These are phyloP conservation scores for Microctonus aethiopoides DNA, from an alignment of 2,888 invertebrate species.

Conservation along the genomic window DNA sequence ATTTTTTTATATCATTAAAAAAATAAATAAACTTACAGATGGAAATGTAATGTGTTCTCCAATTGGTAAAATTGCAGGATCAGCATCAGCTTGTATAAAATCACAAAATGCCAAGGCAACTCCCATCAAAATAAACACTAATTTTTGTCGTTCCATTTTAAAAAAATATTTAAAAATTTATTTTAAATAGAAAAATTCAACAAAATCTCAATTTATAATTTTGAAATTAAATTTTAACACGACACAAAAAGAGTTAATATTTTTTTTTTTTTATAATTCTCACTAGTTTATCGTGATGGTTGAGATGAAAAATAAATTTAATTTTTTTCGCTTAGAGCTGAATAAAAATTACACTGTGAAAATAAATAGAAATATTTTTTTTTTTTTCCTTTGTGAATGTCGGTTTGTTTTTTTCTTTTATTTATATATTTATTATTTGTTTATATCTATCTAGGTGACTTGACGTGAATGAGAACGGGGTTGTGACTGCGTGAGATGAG, in stretches of 20 bases:
- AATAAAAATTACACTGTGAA: background rate
- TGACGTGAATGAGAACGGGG: constrained; percentile 56
- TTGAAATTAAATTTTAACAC: background rate
- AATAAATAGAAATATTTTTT: background rate
- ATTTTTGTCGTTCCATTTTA: constrained; percentile 50
- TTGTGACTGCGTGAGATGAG: constrained; percentile 63
- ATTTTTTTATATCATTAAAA: no score
- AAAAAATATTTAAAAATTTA: constrained; percentile 12
- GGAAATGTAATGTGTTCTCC: constrained; percentile 49
- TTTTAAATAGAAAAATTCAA: constrained; percentile 10
- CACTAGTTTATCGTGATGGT: no score
- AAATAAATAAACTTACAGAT: constrained; percentile 52
- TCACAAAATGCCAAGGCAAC: constrained; percentile 39
- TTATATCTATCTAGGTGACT: constrained; percentile 38
- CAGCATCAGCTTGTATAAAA: constrained; percentile 53
- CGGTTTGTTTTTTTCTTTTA: constrained; percentile 15
- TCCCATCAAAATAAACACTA: constrained; percentile 50
- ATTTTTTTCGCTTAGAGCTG: background rate
- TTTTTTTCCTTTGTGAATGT: background rate
- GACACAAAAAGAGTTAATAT: background rate
- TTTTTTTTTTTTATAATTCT: background rate
- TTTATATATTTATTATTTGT: background rate
- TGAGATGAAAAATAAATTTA: background rate
- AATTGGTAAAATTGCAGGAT: constrained; percentile 48
- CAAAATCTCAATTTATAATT: background rate